Percentiles rank a stretch among this genome's conserved stretches.
Evolutionary conservation across 1,140 invertebrate species (phyloP).

Genomic region (Drosophila cardini): DNA sequence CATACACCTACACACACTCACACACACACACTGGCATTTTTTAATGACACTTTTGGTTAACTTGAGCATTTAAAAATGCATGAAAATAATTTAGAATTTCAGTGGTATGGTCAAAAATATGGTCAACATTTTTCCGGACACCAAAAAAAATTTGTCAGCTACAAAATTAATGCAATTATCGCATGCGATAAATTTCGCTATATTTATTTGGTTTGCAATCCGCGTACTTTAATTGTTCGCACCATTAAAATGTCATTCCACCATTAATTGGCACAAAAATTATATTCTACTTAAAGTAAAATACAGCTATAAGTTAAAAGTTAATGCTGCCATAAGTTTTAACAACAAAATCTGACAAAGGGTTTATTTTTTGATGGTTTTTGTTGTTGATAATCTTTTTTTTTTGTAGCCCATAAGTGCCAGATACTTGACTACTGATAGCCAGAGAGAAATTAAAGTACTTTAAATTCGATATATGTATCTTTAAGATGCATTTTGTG

Average conservation of each 20-base stretch:
- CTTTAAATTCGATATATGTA: conserved; percentile 7
- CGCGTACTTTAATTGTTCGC: conserved; percentile 62
- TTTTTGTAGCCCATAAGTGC: neutral
- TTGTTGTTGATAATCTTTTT: neutral
- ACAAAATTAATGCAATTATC: conserved; percentile 46
- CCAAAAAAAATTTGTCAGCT: conserved; percentile 53
- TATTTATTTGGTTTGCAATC: conserved; percentile 33
- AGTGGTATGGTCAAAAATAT: conserved; percentile 13
- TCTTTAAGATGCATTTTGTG: conserved; percentile 2
- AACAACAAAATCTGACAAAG: neutral
- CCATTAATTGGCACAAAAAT: conserved; percentile 69
- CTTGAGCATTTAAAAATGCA: conserved; percentile 65
- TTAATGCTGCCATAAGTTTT: conserved; percentile 54
- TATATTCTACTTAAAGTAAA: conserved; percentile 73
- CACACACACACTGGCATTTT: conserved; percentile 48
- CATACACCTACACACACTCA: conserved; percentile 15
- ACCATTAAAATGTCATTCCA: conserved; percentile 81
- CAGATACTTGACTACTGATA: conserved; percentile 8
- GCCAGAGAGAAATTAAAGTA: neutral
- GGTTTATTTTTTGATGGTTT: conserved; percentile 14
- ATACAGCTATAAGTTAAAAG: conserved; percentile 69
- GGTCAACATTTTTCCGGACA: conserved; percentile 25
- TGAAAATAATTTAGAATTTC: conserved; percentile 71
- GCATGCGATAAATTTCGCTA: conserved; percentile 59
- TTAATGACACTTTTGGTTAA: conserved; percentile 68